Percentiles rank a stretch among this genome's conserved stretches.
Evolutionary conservation across 2,888 invertebrate genomes (phyloP).

Genomic region (Ectobius pallidus): DNA sequence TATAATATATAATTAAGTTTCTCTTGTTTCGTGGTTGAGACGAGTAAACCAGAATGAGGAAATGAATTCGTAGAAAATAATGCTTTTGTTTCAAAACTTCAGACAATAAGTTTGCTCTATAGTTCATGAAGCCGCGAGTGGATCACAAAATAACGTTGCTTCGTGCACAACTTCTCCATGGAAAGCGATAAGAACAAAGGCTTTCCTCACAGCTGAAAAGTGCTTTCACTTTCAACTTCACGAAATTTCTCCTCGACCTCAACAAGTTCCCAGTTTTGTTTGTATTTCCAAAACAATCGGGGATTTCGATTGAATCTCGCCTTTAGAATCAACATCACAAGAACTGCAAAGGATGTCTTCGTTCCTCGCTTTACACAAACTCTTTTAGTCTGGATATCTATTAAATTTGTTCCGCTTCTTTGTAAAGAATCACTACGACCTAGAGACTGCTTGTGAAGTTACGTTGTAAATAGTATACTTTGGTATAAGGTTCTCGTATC

Average conservation of each 20-base stretch:
- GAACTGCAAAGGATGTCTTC: neutral
- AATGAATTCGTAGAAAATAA: neutral
- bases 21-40: no score
- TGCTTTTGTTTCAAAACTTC: constrained; percentile 1
- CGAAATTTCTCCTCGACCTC: constrained; percentile 15
- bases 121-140: neutral
- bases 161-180: neutral
- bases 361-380: constrained; percentile 6
- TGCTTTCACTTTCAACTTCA: constrained; percentile 12
- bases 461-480: no score
- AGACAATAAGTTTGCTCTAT: neutral
- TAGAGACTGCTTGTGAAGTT: no score
- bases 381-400: neutral
- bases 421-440: no score
- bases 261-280: constrained; percentile 28
- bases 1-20: no score
- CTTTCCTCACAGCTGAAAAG: neutral
- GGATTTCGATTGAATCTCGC: constrained; percentile 36
- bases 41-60: neutral
- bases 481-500: no score
- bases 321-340: constrained; percentile 30
- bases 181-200: neutral
- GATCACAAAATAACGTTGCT: neutral
- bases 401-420: neutral
- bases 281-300: constrained; percentile 39